These are phyloP conservation scores for Clamator glandarius DNA, from an alignment of 2,797 vertebrate genomes.

Conservation along the genomic window DNA sequence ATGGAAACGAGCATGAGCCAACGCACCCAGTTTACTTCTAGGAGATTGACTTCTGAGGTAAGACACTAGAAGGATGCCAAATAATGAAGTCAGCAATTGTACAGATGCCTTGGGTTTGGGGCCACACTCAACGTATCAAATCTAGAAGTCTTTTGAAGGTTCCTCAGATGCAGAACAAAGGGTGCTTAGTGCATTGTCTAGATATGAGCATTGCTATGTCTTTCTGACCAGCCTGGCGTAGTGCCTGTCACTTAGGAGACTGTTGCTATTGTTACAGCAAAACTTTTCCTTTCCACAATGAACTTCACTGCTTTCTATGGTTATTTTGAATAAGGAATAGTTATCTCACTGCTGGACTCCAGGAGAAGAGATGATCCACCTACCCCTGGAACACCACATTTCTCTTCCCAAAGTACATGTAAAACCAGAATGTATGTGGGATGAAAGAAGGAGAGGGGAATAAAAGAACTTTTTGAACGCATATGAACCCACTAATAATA, in stretches of 20 bases:
- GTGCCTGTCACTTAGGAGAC: neutral
- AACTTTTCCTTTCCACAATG: neutral
- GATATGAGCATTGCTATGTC: neutral
- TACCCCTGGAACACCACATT: too few species aligned
- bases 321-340: too few species aligned
- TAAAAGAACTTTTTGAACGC: too few species aligned
- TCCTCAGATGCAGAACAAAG: rapidly evolving
- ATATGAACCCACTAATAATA: too few species aligned
- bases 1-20: neutral
- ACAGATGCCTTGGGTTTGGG: neutral
- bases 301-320: neutral
- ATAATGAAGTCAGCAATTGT: neutral
- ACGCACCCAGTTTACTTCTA: neutral
- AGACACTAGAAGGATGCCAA: neutral
- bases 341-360: too few species aligned
- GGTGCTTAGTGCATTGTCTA: neutral
- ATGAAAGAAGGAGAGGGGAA: too few species aligned
- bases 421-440: too few species aligned
- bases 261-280: neutral
- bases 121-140: neutral
- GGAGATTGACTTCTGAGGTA: neutral
- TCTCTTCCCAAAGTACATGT: too few species aligned
- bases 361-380: too few species aligned
- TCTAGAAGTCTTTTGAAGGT: neutral
- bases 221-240: neutral